Base-by-base conservation (phyloP, 2,797 vertebrate genomes). In the Orestias chungarensis region DNA sequence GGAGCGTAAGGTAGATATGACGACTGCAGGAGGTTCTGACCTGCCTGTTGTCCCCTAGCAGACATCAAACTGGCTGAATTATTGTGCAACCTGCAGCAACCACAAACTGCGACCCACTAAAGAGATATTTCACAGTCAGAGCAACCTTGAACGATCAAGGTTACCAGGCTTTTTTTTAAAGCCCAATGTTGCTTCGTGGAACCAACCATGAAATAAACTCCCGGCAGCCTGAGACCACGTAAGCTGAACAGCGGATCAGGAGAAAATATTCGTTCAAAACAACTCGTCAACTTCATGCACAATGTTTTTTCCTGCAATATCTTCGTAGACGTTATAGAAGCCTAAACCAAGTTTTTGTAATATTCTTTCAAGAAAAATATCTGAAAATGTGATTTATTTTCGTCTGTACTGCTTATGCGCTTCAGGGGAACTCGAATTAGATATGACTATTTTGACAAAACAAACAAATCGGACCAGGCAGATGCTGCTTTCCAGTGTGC, bases 61-160 rank as follows among this genome's bases (percentile, higher is more conserved):
- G 44, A 71, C 73, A 77, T 82, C 82, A 85, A 81, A 80, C 81
- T 1, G 29, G 82, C 71, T 73, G 12, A 59, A 79, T 85, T 54
- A 81, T 64, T 20, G 65, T 74, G 75, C 74, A 69, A 54, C 62
- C 66, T 66, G 75, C 75, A 74, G 86, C 86, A 61, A 27, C 69
- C 23, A 55, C 4, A n/a, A 83, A 77, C 72, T 55, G 15, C 10
- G 38, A 84, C 73, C 70, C 15, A 55, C 77, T 74, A 77, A 70
- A 82, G 68, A 7, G 42, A 84, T 68, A 29, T 75, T 81, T 86
- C 79, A 83, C 78, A 79, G 68, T 35, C n/a, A 4, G 73, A 33
- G 62, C 74, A 76, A 85, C 87, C 85, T 87, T 82, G 75, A 81
- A 29, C 25, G 29, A 8, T 66, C 64, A 66, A 66, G 64, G 64